Base-by-base conservation (phyloP, 1,140 invertebrate species). In the Leptoteleia sp. region DNA sequence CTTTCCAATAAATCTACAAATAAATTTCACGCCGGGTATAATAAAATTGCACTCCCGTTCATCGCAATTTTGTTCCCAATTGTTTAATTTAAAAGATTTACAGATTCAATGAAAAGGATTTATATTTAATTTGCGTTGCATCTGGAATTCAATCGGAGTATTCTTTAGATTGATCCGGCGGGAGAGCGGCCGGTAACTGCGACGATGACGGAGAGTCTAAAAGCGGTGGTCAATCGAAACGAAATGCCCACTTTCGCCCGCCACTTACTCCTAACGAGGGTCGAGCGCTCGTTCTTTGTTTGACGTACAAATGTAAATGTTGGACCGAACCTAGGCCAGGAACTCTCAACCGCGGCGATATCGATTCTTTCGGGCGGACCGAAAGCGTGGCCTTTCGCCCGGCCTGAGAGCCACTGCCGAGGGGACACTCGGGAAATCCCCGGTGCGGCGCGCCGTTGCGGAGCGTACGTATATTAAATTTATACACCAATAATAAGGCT, bases 181-280 rank as follows among this genome's bases (percentile, higher is more conserved):
- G 11, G 16, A 76, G 40, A 65, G 27, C 62, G 35, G n/a, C 12
- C 42, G 45, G 11, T 59, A 71, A 59, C 48, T 33, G 25, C 59
- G 38, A 77, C 31, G 55, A 68, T 31, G 62, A 68, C 76, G 81
- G n/a, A n/a, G n/a, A n/a, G n/a, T 81, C 79, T 68, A 72, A 62
- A 79, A 83, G 79, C 61, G 80, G 81, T 76, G 78, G 82, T 84
- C 81, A 85, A 83, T 84, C 82, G 79, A 37, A 62, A 31, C 25
- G 62, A 76, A 61, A 67, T 70, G 45, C 37, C 42, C 35, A 40
- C 64, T 71, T 68, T 77, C 27, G 68, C 37, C 27, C 19, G 59
- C 40, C 47, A 43, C 48, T 11, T 78, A 59, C 64, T 80, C 43
- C 27, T 70, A 77, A 75, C 61, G 54, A 78, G 37, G 59, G 52